Percentiles rank a stretch among this genome's conserved stretches.
These are phyloP conservation scores for Drosophila prolongata DNA, from an alignment of 2,888 invertebrate genomes.

Conservation along the genomic window DNA sequence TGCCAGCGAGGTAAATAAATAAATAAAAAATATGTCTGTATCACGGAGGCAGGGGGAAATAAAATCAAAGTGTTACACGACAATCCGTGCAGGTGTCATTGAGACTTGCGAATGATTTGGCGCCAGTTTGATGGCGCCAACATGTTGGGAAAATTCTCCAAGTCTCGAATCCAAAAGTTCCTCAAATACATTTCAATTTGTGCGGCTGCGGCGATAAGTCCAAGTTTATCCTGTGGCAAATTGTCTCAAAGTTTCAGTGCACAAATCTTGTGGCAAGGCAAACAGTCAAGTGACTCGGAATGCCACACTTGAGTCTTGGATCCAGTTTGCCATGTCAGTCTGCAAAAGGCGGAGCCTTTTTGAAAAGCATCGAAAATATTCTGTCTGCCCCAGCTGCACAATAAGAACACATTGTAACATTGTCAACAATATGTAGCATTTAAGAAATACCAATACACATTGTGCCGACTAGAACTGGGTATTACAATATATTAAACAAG, in stretches of 20 bases:
- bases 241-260: conserved; percentile 6
- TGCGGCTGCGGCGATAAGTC: conserved; percentile 16
- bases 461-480: too few relatives aligned
- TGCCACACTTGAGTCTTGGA: conserved; percentile 1
- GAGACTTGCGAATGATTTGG: conserved; percentile 78
- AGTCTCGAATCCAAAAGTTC: conserved; percentile 1
- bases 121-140: conserved; percentile 74
- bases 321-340: conserved; percentile 5
- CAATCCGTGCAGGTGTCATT: conserved; percentile 79
- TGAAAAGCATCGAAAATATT: background rate
- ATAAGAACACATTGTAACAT: too few relatives aligned
- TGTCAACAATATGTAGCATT: too few relatives aligned
- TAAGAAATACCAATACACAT: too few relatives aligned
- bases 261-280: conserved; percentile 6
- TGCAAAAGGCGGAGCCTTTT: conserved; percentile 1
- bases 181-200: conserved; percentile 17
- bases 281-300: conserved; percentile 19
- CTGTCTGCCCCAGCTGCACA: background rate
- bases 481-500: too few relatives aligned
- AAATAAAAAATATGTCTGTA: conserved; percentile 19
- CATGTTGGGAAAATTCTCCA: conserved; percentile 10
- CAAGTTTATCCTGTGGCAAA: conserved; percentile 27
- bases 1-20: conserved; percentile 49
- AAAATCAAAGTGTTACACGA: conserved; percentile 76
- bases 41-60: conserved; percentile 26